A percentile compares a stretch with the other conserved stretches of the same genome.
Conservation (phyloP, 2,888 invertebrate species). For the Eupsilia transversa region DNA sequence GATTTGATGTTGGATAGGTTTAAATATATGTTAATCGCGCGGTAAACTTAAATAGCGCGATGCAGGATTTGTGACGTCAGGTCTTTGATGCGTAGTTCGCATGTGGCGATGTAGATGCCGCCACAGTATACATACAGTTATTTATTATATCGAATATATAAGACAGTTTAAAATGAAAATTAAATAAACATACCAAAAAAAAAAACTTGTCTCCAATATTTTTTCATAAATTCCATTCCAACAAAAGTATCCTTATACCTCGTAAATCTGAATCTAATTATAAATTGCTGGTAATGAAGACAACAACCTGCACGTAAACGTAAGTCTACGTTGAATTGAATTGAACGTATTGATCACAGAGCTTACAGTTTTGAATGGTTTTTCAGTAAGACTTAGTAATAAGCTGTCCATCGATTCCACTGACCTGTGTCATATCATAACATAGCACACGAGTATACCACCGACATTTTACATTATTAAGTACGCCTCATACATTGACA, state of each 20-base stretch:
- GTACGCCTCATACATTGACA: conserved; percentile 4
- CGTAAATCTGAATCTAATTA: neutral
- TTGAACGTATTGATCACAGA: neutral
- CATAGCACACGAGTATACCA: neutral
- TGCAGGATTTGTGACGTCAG: no score
- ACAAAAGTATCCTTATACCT: neutral
- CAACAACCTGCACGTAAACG: neutral
- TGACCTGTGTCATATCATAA: conserved; percentile 24
- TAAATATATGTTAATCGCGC: no score
- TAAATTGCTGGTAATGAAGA: neutral
- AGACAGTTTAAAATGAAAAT: neutral
- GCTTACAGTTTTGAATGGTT: conserved; percentile 10
- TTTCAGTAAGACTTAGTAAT: conserved; percentile 33
- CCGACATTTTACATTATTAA: conserved; percentile 20
- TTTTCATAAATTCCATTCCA: neutral
- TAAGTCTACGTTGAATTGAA: neutral
- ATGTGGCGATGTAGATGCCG: no score
- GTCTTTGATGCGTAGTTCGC: no score
- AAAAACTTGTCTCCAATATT: no score
- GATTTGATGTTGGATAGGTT: no score
- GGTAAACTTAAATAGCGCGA: no score
- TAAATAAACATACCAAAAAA: no score
- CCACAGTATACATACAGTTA: neutral
- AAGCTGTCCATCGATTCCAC: conserved; percentile 34
- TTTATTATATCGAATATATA: neutral